Conservation (phyloP, 2,797 vertebrate genomes). For the Moxostoma hubbsi region DNA sequence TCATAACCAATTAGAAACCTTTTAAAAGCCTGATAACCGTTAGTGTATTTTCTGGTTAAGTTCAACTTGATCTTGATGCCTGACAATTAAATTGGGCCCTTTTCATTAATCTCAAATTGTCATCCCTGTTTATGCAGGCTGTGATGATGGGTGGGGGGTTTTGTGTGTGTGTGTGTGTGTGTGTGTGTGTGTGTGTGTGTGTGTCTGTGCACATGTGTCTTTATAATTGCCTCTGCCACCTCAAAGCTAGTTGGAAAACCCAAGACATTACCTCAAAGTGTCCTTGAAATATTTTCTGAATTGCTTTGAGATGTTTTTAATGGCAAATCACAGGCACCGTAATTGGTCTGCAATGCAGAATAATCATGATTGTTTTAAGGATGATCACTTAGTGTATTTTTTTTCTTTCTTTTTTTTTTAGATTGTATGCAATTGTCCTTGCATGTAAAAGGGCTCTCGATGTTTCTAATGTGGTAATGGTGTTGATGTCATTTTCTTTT, state of each 20-base stretch:
- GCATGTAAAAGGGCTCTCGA: not conserved
- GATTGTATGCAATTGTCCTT: not conserved
- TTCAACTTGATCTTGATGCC: slow-evolving; percentile 67
- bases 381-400: slow-evolving; percentile 54
- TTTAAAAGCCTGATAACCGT: slow-evolving; percentile 86
- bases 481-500: slow-evolving; percentile 3
- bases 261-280: slow-evolving; percentile 72
- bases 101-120: slow-evolving; percentile 99
- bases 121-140: slow-evolving; percentile 95
- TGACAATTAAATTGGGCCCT: slow-evolving; percentile 96
- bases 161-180: not conserved
- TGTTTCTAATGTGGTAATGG: slow-evolving; percentile 25
- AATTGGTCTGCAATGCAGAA: slow-evolving; percentile 62
- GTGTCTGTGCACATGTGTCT: slow-evolving; percentile 49
- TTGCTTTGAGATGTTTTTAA: slow-evolving; percentile 70
- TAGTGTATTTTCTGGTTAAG: slow-evolving; percentile 90
- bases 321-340: slow-evolving; percentile 65
- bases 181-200: slow-evolving; percentile 18
- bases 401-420: not conserved
- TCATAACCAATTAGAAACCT: slow-evolving; percentile 93
- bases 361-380: slow-evolving; percentile 61
- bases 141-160: slow-evolving; percentile 81
- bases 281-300: slow-evolving; percentile 75
- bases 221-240: slow-evolving; percentile 69
- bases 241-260: slow-evolving; percentile 66